Evolutionary conservation across 2,797 vertebrate genomes (phyloP).

Genomic region (Ispidina lecontei): DNA sequence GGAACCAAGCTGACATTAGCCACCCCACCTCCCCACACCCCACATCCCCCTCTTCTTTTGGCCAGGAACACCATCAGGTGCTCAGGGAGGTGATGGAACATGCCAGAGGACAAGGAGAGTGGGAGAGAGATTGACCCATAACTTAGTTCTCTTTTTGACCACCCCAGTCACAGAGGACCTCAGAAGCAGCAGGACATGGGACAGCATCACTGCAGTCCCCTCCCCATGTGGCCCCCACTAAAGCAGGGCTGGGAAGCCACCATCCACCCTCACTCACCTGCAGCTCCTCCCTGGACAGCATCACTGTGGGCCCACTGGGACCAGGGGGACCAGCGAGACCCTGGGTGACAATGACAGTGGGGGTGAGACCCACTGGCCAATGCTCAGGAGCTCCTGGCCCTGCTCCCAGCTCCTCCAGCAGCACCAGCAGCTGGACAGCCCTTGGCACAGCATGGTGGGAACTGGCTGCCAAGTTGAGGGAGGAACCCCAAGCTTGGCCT

Average conservation of each 20-base stretch:
- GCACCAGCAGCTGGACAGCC: accelerated
- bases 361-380: not conserved
- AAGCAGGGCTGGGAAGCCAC: not conserved
- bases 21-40: too few relatives aligned
- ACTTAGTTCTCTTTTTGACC: not conserved
- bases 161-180: not conserved
- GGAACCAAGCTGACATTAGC: not conserved
- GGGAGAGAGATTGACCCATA: not conserved
- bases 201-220: not conserved
- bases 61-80: not conserved
- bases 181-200: not conserved
- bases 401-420: accelerated
- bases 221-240: not conserved
- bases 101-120: accelerated
- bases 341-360: conserved; percentile 63
- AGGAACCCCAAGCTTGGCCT: not conserved
- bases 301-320: conserved; percentile 75
- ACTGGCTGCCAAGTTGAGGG: accelerated
- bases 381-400: not conserved
- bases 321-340: conserved; percentile 85
- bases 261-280: conserved; percentile 62
- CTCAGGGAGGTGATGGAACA: not conserved
- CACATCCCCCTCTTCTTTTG: not conserved
- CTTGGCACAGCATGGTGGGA: accelerated
- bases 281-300: conserved; percentile 80